Evolutionary conservation across 2,888 invertebrate genomes (phyloP).

Genomic region (Rotaria sp.): DNA sequence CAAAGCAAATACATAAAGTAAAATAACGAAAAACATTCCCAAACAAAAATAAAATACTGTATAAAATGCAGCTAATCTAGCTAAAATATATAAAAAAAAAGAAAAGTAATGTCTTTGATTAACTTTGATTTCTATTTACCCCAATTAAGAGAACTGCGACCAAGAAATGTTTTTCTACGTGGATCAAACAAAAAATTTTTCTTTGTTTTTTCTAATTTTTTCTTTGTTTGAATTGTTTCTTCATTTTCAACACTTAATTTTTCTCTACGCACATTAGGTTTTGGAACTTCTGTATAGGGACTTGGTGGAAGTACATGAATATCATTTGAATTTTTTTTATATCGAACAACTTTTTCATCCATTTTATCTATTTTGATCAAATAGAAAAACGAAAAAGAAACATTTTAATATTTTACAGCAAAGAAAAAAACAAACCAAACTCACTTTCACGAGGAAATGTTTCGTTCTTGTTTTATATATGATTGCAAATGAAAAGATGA

Average conservation of each 20-base stretch:
- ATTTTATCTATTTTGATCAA: not conserved
- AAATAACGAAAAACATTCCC: not conserved
- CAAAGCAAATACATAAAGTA: not conserved
- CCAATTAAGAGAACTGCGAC: not conserved
- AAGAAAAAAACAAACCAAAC: not conserved
- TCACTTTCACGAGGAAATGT: not conserved
- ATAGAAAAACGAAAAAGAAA: not conserved
- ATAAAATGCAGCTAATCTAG: conserved; percentile 5
- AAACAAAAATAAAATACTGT: not conserved
- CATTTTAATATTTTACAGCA: no score
- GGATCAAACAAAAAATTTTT: not conserved
- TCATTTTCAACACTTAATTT: not conserved
- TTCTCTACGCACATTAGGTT: no score
- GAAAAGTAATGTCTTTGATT: not conserved
- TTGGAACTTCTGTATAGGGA: no score
- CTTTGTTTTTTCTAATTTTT: not conserved
- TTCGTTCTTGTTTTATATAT: not conserved
- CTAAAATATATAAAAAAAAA: not conserved
- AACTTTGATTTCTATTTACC: not conserved
- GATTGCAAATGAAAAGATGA: not conserved
- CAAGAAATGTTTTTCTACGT: not conserved
- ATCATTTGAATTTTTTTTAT: no score
- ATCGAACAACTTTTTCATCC: not conserved
- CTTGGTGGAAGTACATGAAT: no score
- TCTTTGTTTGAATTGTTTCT: not conserved